Percentiles rank a stretch among this genome's conserved stretches.
Evolutionary conservation across 2,888 invertebrate genomes (phyloP).

Genomic region (Odontothrips loti): DNA sequence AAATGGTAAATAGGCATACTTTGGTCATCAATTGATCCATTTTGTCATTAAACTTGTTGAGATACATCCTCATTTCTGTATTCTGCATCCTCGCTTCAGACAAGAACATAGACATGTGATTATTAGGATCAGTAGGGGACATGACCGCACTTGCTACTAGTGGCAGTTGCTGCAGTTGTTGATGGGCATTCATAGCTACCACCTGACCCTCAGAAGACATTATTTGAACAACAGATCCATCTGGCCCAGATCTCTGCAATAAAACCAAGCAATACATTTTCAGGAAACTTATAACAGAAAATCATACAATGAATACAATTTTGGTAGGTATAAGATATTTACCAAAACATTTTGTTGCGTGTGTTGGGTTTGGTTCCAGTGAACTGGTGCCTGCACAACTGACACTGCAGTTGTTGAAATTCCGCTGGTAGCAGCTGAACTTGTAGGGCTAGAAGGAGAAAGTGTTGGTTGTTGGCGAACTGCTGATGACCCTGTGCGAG

Average conservation of each 20-base stretch:
- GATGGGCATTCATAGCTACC: neutral
- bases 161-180: neutral
- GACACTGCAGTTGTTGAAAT: neutral
- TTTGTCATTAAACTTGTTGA: slow-evolving; percentile 60
- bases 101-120: slow-evolving; percentile 49
- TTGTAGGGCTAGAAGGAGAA: neutral
- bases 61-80: slow-evolving; percentile 60
- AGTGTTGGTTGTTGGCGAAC: neutral
- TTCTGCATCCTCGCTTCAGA: slow-evolving; percentile 61
- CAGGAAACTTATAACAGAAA: neutral
- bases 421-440: slow-evolving; percentile 1
- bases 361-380: slow-evolving; percentile 19
- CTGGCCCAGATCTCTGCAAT: neutral
- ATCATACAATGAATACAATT: too few species aligned
- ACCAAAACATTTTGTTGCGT: neutral
- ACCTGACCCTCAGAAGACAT: neutral
- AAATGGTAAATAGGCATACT: slow-evolving; percentile 41
- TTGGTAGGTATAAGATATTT: neutral
- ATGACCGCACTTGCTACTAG: slow-evolving; percentile 28
- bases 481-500: neutral
- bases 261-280: neutral
- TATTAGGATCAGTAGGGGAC: slow-evolving; percentile 41
- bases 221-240: neutral
- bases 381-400: slow-evolving; percentile 7
- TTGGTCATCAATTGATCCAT: slow-evolving; percentile 58